These are phyloP conservation scores for Euspilapteryx auroguttella DNA, from an alignment of 2,888 invertebrate species.

Conservation along the genomic window DNA sequence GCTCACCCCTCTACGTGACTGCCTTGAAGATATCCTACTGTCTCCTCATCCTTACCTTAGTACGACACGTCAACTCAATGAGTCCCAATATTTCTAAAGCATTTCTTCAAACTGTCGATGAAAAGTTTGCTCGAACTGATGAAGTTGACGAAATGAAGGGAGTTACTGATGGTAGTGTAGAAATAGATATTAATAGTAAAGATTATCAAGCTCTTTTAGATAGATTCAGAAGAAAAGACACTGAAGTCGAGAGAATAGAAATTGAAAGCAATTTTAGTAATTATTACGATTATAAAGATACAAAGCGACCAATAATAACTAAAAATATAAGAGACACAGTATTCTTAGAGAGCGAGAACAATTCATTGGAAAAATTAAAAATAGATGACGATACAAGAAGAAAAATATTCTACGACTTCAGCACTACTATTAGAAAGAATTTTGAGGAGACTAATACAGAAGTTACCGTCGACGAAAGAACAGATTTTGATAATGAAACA, in stretches of 20 bases:
- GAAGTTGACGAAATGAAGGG: conserved; percentile 26
- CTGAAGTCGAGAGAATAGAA: too few relatives aligned
- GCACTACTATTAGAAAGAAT: conserved; percentile 37
- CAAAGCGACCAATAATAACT: conserved; percentile 8
- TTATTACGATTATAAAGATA: too few relatives aligned
- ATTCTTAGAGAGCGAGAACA: too few relatives aligned
- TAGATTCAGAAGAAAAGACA: too few relatives aligned
- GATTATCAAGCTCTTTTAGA: too few relatives aligned
- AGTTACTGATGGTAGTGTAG: conserved; percentile 1
- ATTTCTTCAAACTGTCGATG: background rate
- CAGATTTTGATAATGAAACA: conserved; percentile 8
- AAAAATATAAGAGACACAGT: conserved; percentile 9
- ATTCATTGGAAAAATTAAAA: conserved; percentile 34
- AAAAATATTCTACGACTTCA: conserved; percentile 41
- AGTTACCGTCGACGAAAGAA: too few relatives aligned
- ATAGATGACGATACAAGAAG: conserved; percentile 34
- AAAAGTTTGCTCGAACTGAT: conserved; percentile 23
- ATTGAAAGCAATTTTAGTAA: too few relatives aligned
- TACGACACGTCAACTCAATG: too few relatives aligned
- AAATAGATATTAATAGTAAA: conserved; percentile 4
- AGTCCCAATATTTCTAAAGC: conserved; percentile 1
- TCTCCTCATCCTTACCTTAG: conserved; percentile 18
- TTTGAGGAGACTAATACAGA: too few relatives aligned
- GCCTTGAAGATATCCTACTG: conserved; percentile 22
- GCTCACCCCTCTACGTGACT: conserved; percentile 32